Evolutionary conservation across 2,113 vertebrate genomes (phyloP), one percentile per base, ranked within the genome.

Genomic region (Plecotus auritus): DNA sequence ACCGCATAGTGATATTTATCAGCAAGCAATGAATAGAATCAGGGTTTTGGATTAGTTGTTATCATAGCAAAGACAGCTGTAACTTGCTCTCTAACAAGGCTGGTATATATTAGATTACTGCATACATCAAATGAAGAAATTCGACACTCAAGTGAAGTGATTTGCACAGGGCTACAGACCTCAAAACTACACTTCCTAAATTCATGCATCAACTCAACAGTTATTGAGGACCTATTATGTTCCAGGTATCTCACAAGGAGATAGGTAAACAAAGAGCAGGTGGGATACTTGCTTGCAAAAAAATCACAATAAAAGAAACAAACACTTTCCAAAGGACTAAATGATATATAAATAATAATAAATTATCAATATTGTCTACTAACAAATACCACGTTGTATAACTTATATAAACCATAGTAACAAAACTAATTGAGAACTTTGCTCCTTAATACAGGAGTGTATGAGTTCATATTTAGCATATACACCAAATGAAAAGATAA

Each of bases 1-100:
- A 78, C 83, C 88, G 45, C 28, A 76, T 49, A 37, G 78, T 85
- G 93, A 69, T 56, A 95, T 95, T 97, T 90, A 85, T 45, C 45
- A 85, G 51, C 22, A 95, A 94, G 80, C 61, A 95, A 95, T 82
- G n/a, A 84, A 72, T 8, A 56, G n/a, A 95, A 42, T 81, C 47
- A 80, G 76, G 18, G 94, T 95, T 93, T 85, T 54, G 32, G 16
- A 77, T 80, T 74, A 84, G 42, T 73, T 74, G 42, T 73, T 74
- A 88, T 88, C 30, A 28, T 45, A 94, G n/a, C 32, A 83, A 88
- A 90, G 16, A 91, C 12, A 72, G 59, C 26, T 20, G 64, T 88
- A 92, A 81, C 12, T 72, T 94, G 87, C 7, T 59, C 32, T 67
- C 59, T 82, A 92, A 85, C 9, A 81, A 91, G 23, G 64, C 16